These are phyloP conservation scores for Pseudorectes ferrugineus DNA, from an alignment of 2,113 vertebrate species.

Conservation along the genomic window DNA sequence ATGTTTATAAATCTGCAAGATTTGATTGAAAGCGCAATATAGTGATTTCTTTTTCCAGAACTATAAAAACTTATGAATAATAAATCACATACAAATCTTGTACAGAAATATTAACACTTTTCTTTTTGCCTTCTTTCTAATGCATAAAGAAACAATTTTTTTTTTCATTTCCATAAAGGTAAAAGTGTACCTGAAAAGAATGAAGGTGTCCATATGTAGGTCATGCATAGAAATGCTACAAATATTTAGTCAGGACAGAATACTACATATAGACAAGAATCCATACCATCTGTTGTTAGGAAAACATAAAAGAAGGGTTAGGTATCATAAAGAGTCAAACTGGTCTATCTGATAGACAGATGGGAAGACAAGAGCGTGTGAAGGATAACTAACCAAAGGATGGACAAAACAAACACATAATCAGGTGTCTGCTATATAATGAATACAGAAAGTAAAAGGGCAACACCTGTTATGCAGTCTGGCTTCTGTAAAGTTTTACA, in stretches of 20 bases:
- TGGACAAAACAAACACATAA: neutral
- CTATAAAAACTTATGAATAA: neutral
- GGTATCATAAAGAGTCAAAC: neutral
- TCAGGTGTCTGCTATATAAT: neutral
- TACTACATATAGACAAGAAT: neutral
- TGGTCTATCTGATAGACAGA: neutral
- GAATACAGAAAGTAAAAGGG: neutral
- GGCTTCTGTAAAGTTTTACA: neutral
- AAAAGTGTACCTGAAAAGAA: neutral
- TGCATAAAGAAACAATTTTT: neutral
- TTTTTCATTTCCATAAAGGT: neutral
- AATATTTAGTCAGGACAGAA: neutral
- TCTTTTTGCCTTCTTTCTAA: neutral
- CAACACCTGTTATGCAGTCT: neutral
- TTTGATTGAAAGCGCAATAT: neutral
- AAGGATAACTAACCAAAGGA: neutral
- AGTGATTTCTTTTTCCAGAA: neutral
- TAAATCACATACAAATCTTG: neutral
- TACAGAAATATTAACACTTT: neutral
- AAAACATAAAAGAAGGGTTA: neutral
- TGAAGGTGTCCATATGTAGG: neutral
- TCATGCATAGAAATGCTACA: neutral
- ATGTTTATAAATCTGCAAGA: neutral
- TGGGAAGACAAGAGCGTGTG: neutral
- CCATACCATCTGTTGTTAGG: neutral